Percentiles rank a stretch among this genome's conserved stretches.
Evolutionary conservation across 2,888 invertebrate species (phyloP).

Genomic region (Drosophila acutilabella): DNA sequence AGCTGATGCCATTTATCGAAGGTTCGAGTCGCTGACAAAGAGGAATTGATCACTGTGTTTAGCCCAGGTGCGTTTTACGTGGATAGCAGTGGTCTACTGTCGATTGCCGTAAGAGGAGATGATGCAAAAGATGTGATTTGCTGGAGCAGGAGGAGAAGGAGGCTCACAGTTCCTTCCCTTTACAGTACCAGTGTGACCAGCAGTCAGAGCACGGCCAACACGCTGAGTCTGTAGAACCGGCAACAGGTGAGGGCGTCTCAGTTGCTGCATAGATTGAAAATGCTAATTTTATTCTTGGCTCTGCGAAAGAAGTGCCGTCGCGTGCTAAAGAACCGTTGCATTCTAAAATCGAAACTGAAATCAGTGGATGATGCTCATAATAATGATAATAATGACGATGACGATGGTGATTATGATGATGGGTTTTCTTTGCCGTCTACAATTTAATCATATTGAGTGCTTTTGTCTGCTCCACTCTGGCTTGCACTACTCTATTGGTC

Average conservation of each 20-base stretch:
- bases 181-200: slow-evolving; percentile 24
- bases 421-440: slow-evolving; percentile 35
- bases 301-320: slow-evolving; percentile 46
- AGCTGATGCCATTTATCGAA: slow-evolving; percentile 94
- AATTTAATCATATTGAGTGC: slow-evolving; percentile 80
- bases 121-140: slow-evolving; percentile 95
- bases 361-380: slow-evolving; percentile 23
- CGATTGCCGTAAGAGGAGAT: slow-evolving; percentile 90
- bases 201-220: slow-evolving; percentile 40
- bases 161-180: background rate
- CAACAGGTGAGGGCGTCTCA: slow-evolving; percentile 6
- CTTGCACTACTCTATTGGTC: slow-evolving; percentile 31
- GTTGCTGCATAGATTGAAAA: slow-evolving; percentile 51
- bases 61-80: slow-evolving; percentile 97
- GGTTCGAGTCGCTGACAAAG: slow-evolving; percentile 95
- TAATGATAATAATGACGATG: slow-evolving; percentile 9
- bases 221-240: slow-evolving; percentile 25
- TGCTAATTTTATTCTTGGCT: slow-evolving; percentile 64
- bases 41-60: slow-evolving; percentile 93
- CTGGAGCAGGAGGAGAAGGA: slow-evolving; percentile 70
- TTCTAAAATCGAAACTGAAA: slow-evolving; percentile 48
- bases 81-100: slow-evolving; percentile 87
- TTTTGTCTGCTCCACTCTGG: slow-evolving; percentile 60
- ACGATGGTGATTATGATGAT: slow-evolving; percentile 19
- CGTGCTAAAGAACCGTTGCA: slow-evolving; percentile 52